Percentiles rank a stretch among this genome's conserved stretches.
phyloP scores from a whole-genome alignment of 2,888 invertebrate genomes.

The Geophilus truncorum region DNA sequence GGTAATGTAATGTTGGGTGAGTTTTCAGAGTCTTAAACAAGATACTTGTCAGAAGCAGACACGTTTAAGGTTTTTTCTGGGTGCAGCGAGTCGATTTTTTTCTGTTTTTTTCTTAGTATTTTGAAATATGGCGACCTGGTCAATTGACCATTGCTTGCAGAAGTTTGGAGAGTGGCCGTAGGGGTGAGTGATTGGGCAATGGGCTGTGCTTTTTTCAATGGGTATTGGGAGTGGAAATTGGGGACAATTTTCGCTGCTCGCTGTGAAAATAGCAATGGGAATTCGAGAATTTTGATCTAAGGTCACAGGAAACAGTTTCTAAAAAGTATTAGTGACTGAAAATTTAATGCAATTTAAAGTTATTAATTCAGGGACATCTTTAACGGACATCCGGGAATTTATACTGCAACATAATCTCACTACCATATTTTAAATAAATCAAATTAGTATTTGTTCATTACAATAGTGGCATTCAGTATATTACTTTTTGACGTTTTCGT shows the following conservation, averaged over 20 bases:
- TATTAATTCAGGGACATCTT: too few relatives aligned
- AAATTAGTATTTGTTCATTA: too few relatives aligned
- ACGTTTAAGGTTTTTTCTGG: neutral
- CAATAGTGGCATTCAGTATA: too few relatives aligned
- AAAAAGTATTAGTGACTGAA: too few relatives aligned
- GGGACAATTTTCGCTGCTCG: neutral
- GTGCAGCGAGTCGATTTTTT: neutral
- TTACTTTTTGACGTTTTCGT: too few relatives aligned
- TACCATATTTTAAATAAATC: too few relatives aligned
- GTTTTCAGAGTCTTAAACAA: neutral
- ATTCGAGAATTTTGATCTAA: neutral
- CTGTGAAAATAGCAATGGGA: neutral
- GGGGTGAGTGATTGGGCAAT: neutral
- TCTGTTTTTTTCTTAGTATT: neutral
- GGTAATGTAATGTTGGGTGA: neutral
- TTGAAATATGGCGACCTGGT: neutral
- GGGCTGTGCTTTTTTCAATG: neutral
- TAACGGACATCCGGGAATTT: too few relatives aligned
- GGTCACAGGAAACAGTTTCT: too few relatives aligned
- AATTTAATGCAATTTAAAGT: too few relatives aligned
- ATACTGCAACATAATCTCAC: too few relatives aligned
- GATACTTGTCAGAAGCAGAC: neutral
- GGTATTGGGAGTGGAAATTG: neutral
- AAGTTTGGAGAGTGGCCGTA: neutral
- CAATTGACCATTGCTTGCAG: constrained; percentile 16